Percentiles rank a stretch among this genome's conserved stretches.
Evolutionary conservation across 2,113 vertebrate species (phyloP).

Genomic region (Vicugna pacos): DNA sequence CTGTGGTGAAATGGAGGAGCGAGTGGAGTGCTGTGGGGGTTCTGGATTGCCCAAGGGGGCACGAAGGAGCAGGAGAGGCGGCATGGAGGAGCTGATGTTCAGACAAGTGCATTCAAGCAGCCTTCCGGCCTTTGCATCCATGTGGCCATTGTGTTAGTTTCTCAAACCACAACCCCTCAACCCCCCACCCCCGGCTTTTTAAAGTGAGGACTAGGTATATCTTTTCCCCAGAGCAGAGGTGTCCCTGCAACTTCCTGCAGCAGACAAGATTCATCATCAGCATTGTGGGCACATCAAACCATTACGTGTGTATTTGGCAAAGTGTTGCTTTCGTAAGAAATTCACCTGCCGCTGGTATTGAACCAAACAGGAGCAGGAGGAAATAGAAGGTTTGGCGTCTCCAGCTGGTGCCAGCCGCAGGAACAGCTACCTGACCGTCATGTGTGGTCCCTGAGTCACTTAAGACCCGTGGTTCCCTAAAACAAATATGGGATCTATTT

Average conservation of each 20-base stretch:
- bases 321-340: neutral
- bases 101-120: neutral
- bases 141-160: neutral
- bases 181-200: neutral
- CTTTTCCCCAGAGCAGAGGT: neutral
- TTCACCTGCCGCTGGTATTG: neutral
- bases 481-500: neutral
- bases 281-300: neutral
- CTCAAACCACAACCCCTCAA: too few species aligned
- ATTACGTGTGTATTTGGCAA: neutral
- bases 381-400: neutral
- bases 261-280: neutral
- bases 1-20: neutral
- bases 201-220: neutral
- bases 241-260: neutral
- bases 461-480: neutral
- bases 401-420: neutral
- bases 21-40: neutral
- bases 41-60: accelerated
- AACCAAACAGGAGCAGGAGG: neutral
- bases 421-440: neutral
- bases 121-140: neutral
- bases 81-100: accelerated
- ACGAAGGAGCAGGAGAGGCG: neutral
- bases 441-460: neutral